These are phyloP conservation scores for Virgularia gustaviana DNA, from an alignment of 92 coral and sea anemone genomes.

Conservation along the genomic window DNA sequence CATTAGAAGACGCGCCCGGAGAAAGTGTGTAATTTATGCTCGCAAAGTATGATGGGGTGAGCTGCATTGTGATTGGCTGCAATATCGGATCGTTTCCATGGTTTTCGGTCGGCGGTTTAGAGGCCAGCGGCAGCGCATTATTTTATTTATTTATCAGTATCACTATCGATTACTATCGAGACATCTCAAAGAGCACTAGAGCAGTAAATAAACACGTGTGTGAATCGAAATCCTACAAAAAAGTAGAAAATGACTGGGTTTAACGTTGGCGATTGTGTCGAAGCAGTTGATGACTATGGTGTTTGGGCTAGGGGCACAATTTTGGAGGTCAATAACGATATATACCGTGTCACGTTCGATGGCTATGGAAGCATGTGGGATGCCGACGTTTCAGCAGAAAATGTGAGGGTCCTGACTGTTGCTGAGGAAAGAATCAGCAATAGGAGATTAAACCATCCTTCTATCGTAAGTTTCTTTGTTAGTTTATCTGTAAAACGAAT, in stretches of 20 bases:
- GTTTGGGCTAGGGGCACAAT: neutral
- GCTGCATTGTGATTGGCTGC: neutral
- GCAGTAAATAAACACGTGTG: too few relatives aligned
- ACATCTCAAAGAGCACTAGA: too few relatives aligned
- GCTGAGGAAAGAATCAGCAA: too few relatives aligned
- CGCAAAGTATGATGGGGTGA: neutral
- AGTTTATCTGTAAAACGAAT: too few relatives aligned
- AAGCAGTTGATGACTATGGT: neutral
- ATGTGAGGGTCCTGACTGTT: too few relatives aligned
- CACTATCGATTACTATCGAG: too few relatives aligned
- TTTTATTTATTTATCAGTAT: too few relatives aligned
- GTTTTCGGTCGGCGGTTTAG: neutral
- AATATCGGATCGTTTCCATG: neutral
- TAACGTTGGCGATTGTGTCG: too few relatives aligned
- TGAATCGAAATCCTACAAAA: neutral
- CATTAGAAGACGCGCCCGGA: constrained; percentile 2
- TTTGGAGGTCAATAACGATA: neutral
- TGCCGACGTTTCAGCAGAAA: too few relatives aligned
- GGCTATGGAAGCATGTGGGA: neutral
- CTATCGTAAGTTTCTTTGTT: too few relatives aligned
- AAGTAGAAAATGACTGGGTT: neutral
- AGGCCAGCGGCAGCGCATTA: too few relatives aligned
- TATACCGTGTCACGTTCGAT: neutral
- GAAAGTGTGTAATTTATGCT: constrained; percentile 1
- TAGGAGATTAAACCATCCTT: too few relatives aligned